These are phyloP conservation scores for Parochlus steinenii DNA, from an alignment of 2,888 invertebrate species.

Conservation along the genomic window DNA sequence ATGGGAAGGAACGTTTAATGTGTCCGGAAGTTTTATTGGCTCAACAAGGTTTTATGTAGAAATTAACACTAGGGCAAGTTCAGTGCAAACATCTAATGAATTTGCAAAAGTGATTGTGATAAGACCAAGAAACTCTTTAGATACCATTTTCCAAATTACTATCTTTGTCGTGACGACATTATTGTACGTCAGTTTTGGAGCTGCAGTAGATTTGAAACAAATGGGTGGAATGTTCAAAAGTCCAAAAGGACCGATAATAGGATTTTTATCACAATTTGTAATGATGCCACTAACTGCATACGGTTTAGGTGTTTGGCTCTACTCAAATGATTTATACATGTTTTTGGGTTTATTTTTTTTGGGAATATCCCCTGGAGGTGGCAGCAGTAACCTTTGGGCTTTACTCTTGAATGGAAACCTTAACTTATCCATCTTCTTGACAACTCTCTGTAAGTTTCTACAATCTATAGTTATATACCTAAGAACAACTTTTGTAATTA, in stretches of 20 bases:
- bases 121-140: no score
- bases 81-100: no score
- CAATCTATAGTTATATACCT: no score
- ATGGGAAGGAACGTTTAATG: no score
- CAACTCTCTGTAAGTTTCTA: constrained; percentile 68
- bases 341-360: constrained; percentile 71
- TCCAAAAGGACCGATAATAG: constrained; percentile 61
- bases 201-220: constrained; percentile 59
- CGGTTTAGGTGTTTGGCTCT: constrained; percentile 41
- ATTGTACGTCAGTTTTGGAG: constrained; percentile 75
- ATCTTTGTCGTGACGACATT: no score
- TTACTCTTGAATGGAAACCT: constrained; percentile 78
- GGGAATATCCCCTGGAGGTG: constrained; percentile 72
- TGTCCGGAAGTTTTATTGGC: no score
- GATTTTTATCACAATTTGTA: constrained; percentile 55
- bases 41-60: no score
- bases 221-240: constrained; percentile 44
- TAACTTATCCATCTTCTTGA: constrained; percentile 82
- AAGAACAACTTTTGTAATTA: constrained; percentile 81
- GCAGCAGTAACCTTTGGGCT: constrained; percentile 88
- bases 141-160: no score
- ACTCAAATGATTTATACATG: constrained; percentile 44
- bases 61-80: no score
- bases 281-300: constrained; percentile 57
- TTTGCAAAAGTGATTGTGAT: no score